Conservation (phyloP, 2,113 vertebrate genomes). For the Cheirogaleus medius region DNA sequence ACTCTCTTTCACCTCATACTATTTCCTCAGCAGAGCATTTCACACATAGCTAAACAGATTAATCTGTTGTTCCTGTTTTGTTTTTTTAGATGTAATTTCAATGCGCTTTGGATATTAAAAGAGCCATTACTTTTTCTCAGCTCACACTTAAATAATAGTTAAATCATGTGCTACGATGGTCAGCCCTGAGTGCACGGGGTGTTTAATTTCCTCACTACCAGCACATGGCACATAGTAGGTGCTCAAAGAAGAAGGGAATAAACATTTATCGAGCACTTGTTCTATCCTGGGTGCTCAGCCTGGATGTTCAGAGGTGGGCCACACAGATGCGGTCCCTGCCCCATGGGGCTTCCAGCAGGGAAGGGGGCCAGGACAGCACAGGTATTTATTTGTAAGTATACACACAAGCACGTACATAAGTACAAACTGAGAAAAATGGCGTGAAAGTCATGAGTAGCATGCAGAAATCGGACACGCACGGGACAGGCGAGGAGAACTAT, state of each 20-base stretch:
- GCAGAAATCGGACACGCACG: neutral
- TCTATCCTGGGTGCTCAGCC: neutral
- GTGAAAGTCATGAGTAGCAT: neutral
- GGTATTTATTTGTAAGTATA: neutral
- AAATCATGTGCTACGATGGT: neutral
- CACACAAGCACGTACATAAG: neutral
- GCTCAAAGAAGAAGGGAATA: neutral
- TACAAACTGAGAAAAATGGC: neutral
- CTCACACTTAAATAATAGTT: neutral
- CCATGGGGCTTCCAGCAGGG: neutral
- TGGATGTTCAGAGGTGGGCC: neutral
- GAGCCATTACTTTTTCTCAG: neutral
- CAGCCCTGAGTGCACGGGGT: neutral
- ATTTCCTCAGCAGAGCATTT: neutral
- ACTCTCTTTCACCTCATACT: neutral
- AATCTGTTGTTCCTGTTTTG: neutral
- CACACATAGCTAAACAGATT: neutral
- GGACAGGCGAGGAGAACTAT: neutral
- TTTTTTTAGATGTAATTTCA: constrained; percentile 1
- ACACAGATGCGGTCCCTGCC: neutral
- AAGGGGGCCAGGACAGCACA: neutral
- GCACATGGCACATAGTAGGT: neutral
- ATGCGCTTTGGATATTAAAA: neutral
- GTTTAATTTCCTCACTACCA: neutral
- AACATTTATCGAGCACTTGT: neutral